Percentiles rank a stretch among this genome's conserved stretches.
Conservation (phyloP, 2,797 vertebrate species). For the Triplophysa bombifrons region DNA sequence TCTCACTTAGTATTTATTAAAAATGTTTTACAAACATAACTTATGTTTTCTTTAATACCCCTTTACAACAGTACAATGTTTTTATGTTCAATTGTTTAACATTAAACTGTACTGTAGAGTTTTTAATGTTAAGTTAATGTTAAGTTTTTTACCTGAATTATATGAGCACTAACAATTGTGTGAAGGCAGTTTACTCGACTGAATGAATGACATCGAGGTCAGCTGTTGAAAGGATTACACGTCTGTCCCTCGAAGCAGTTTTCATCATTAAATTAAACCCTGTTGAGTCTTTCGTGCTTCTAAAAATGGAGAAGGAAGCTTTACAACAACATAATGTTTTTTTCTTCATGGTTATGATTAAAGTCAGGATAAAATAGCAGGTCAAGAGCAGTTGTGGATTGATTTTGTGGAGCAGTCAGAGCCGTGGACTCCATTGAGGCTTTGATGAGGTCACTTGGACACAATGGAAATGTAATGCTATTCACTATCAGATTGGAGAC, state of each 20-base stretch:
- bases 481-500: constrained; percentile 14
- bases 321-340: constrained; percentile 18
- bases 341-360: not conserved
- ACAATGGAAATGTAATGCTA: constrained; percentile 11
- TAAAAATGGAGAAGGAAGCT: not conserved
- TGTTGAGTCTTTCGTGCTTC: not conserved
- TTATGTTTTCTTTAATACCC: not conserved
- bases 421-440: not conserved
- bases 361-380: constrained; percentile 3
- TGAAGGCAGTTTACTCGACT: not conserved
- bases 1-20: not conserved
- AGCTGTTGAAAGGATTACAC: not conserved
- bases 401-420: not conserved
- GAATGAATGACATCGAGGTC: not conserved
- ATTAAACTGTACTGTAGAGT: too few relatives aligned
- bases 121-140: too few relatives aligned
- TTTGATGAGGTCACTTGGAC: constrained; percentile 10
- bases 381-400: constrained; percentile 1
- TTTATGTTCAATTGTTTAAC: not conserved
- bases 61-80: not conserved
- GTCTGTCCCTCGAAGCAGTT: not conserved
- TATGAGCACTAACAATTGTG: not conserved
- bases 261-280: constrained; percentile 3
- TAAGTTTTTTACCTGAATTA: not conserved
- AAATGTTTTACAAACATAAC: not conserved